A percentile compares a stretch with the other conserved stretches of the same genome.
phyloP scores from a whole-genome alignment of 2,113 vertebrate genomes.

The Nestor notabilis region DNA sequence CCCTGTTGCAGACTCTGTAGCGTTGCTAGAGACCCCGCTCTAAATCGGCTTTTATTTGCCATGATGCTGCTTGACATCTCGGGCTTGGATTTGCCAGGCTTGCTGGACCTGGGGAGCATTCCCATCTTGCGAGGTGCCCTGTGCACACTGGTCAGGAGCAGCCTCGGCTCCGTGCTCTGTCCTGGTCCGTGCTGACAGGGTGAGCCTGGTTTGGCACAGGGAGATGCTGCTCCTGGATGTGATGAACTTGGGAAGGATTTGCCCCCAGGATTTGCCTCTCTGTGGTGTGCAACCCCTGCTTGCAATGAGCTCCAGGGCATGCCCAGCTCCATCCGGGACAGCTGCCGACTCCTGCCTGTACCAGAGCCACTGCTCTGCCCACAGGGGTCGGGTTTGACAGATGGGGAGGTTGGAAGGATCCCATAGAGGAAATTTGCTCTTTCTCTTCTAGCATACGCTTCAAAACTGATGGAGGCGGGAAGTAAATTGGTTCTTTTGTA shows the following conservation, averaged over 20 bases:
- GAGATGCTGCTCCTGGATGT: not conserved
- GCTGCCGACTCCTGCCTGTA: not conserved
- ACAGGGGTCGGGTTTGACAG: not conserved
- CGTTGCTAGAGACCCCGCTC: accelerated
- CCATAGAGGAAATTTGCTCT: not conserved
- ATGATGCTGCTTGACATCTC: accelerated
- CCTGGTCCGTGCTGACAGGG: accelerated
- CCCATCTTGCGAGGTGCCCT: accelerated
- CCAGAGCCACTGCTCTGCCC: not conserved
- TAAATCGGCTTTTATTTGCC: not conserved
- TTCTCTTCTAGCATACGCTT: not conserved
- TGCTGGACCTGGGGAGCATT: not conserved
- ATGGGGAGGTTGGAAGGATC: not conserved
- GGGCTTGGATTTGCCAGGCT: not conserved
- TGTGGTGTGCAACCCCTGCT: accelerated
- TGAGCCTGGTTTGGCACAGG: not conserved
- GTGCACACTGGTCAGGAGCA: accelerated
- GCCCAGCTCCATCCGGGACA: not conserved
- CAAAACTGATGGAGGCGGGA: not conserved
- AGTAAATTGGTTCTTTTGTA: conserved; percentile 32
- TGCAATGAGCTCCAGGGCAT: accelerated
- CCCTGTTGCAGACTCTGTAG: accelerated
- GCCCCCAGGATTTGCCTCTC: not conserved
- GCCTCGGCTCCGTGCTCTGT: not conserved
- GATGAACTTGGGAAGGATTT: not conserved